phyloP scores from a whole-genome alignment of 2,113 vertebrate species.

The Sorex araneus region DNA sequence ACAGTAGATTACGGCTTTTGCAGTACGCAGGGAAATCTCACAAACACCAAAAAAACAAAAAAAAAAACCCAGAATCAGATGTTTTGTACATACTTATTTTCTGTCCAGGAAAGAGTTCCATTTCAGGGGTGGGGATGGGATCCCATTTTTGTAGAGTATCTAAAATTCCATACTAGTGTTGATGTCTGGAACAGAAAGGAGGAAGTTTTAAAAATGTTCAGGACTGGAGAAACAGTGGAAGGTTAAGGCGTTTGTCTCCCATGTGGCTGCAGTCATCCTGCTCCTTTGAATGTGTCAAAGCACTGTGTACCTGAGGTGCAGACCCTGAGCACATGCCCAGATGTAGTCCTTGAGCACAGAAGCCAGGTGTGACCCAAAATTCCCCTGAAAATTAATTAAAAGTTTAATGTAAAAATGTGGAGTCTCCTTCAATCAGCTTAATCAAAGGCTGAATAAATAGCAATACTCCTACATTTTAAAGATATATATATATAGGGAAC shows the following conservation, averaged over 20 bases:
- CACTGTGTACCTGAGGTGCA: no score
- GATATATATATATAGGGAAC: no score
- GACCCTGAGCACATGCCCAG: no score
- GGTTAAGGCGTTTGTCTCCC: no score
- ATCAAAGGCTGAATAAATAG: no score
- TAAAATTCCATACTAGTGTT: conserved; percentile 1
- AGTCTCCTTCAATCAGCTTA: no score
- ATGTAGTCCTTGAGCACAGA: no score
- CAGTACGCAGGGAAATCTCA: background rate
- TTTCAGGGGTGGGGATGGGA: background rate
- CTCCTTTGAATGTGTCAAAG: no score
- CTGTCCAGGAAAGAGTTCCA: background rate
- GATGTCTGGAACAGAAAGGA: conserved; percentile 2
- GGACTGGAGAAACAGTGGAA: no score
- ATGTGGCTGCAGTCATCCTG: no score
- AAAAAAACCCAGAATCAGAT: conserved; percentile 16
- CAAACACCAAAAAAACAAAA: background rate
- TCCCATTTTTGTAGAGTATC: background rate
- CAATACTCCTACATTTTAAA: no score
- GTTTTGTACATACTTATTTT: background rate
- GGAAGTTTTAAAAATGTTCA: background rate
- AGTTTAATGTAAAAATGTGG: background rate
- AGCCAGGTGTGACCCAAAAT: no score
- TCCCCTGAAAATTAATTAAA: background rate
- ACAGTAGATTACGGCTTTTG: background rate